Base-by-base conservation (phyloP, 1,140 invertebrate species). In the Dendroctonus valens region DNA sequence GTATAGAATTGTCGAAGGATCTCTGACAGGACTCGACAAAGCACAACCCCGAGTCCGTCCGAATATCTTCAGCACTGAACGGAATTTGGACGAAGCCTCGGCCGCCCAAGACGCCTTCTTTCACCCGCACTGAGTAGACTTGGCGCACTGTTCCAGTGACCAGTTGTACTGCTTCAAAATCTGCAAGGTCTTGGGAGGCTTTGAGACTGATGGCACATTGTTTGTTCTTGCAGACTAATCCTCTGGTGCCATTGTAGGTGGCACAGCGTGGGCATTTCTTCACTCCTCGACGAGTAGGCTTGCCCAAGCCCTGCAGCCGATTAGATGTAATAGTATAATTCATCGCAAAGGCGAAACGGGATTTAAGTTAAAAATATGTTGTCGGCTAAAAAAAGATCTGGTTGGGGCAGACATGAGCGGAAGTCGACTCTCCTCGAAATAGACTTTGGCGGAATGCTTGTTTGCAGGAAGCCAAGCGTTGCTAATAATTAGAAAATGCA, bases 261-360 rank as follows among this genome's bases (percentile, higher is more conserved):
- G 89, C 88, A 82, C 91, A 93, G 76, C 91, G 90, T 4, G 87
- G 86, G 77, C 90, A 93, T 74, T 88, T 90, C 69, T 87, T 81
- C 0, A 92, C 84, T 9, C 67, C 90, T 44, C 76, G 59, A 59
- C 72, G 70, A 5, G 76, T 78, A 0, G 76, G 26, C 59, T 71
- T 72, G 7, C 76, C 76, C 39, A 77, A 69, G 63, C 72, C 72
- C 41, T 60, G 61, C n/a, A 70, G 48, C 26, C 26, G 26, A 26
- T 26, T 26, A 3, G 26, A 26, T 3, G 26, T 26, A 26, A 26
- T 26, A 26, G 26, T 26, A 26, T 26, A 26, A 26, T 26, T 26
- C 26, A 26, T 26, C 1, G 26, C 26, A 26, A 26, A 26, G 26
- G 26, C 26, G 1, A 26, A 26, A 26, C 26, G 26, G 26, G 26